Evolutionary conservation across 2,888 invertebrate species (phyloP).

Genomic region (Micoletzkya japonica): DNA sequence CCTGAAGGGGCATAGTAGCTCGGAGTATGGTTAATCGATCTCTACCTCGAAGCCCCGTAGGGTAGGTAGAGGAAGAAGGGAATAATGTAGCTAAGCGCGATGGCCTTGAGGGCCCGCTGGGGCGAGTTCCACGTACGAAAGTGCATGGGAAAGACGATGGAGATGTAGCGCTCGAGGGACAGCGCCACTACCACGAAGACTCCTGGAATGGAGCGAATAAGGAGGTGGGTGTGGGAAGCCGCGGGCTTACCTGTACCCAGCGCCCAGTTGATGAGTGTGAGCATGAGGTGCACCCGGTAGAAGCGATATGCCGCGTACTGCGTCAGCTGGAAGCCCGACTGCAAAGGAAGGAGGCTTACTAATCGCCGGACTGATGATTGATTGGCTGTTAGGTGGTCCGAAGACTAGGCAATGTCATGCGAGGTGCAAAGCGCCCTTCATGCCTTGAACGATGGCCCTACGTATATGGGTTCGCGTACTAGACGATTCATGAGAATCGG

Average conservation of each 20-base stretch:
- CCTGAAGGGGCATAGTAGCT: neutral
- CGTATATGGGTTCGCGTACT: too few relatives aligned
- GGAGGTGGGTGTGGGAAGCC: neutral
- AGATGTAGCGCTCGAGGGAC: constrained; percentile 61
- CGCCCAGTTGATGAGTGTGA: constrained; percentile 63
- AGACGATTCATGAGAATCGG: too few relatives aligned
- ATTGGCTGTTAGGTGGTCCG: neutral
- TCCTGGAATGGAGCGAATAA: constrained; percentile 33
- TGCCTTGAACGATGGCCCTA: too few relatives aligned
- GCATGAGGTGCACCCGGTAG: constrained; percentile 59
- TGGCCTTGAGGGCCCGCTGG: constrained; percentile 49
- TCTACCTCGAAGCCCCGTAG: constrained; percentile 55
- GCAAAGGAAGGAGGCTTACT: too few relatives aligned
- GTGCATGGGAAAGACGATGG: constrained; percentile 62
- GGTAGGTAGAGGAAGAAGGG: constrained; percentile 61
- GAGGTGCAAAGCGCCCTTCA: too few relatives aligned
- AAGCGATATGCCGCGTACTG: constrained; percentile 50
- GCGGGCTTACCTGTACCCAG: constrained; percentile 46
- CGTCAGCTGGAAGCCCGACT: constrained; percentile 39
- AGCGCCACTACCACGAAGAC: constrained; percentile 61
- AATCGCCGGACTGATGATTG: neutral
- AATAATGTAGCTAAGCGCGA: constrained; percentile 55
- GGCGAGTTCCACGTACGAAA: constrained; percentile 64
- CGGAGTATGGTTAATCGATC: constrained; percentile 5
- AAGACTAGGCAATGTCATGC: too few relatives aligned